Base-by-base conservation (phyloP, 2,888 invertebrate genomes). In the Stomorhina lunata region DNA sequence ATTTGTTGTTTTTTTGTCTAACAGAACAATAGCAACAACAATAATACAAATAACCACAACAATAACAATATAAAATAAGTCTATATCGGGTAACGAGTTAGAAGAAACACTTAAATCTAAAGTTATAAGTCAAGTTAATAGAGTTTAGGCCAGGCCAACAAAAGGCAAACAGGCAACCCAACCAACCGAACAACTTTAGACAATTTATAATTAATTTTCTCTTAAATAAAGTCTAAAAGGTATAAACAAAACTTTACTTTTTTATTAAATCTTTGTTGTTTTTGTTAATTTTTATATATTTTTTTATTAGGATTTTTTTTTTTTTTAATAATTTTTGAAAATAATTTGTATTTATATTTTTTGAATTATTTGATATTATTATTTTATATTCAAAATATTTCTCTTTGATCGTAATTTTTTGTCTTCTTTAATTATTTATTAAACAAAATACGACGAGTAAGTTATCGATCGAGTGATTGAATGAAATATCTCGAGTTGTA, bases 101-200 rank as follows among this genome's bases (percentile, higher is more conserved):
- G n/a, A 53, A 68, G 48, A 65, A 69, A 78, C 77, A 69, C 69
- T 75, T 55, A 50, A 78, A 81, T 76, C 72, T 59, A 66, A 81
- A 59, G 68, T 81, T 73, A 78, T 82, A 79, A 78, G 81, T 78
- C 78, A 77, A 79, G 81, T 75, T 75, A 73, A 79, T 79, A 66
- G 55, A 61, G 75, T 79, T 82, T 79, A 76, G 71, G 82, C 73
- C 78, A 69, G 43, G 17, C 63, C 65, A 65, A 57, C 32, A 27
- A 55, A 27, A 5, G 7, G 27, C 48, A 72, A 6, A 40, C 57
- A 71, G 50, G 27, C 50, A 55, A 55, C 40, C 68, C 50, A 53
- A 40, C 32, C 43, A 63, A 29, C 53, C 53, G n/a, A 50, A 79
- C 71, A 71, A 82, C 71, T 75, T 75, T 66, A 66, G 53, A 72